Evolutionary conservation across 2,888 invertebrate species (phyloP).

Genomic region (Gymnocheta viridis): DNA sequence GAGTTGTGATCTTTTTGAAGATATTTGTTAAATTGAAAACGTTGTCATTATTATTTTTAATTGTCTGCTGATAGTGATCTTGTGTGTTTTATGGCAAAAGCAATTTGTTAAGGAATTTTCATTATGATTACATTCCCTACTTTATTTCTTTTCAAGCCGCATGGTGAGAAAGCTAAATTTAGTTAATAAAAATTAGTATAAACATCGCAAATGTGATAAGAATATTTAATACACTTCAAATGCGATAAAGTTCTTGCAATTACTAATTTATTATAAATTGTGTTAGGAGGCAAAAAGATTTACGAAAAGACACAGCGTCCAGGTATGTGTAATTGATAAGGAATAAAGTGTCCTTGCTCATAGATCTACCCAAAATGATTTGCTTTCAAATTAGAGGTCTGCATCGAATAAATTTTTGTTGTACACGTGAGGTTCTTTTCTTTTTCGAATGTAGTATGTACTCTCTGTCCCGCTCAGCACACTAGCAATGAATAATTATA

Average conservation of each 20-base stretch:
- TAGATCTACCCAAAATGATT: too few relatives aligned
- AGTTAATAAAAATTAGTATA: background rate
- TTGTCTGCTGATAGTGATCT: slow-evolving; percentile 62
- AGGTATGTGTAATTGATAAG: too few relatives aligned
- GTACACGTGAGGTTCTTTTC: too few relatives aligned
- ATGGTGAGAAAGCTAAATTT: background rate
- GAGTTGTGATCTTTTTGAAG: slow-evolving; percentile 23
- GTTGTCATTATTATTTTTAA: slow-evolving; percentile 67
- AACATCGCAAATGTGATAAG: slow-evolving; percentile 16
- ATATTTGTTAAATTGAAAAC: slow-evolving; percentile 61
- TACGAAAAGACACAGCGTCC: too few relatives aligned
- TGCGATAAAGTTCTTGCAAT: background rate
- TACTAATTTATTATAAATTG: too few relatives aligned
- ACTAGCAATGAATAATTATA: too few relatives aligned
- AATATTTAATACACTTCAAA: slow-evolving; percentile 3
- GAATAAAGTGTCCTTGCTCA: too few relatives aligned
- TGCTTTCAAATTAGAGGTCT: too few relatives aligned
- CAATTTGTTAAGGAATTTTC: slow-evolving; percentile 58
- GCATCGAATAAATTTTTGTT: too few relatives aligned
- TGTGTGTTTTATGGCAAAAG: slow-evolving; percentile 59
- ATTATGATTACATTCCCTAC: background rate
- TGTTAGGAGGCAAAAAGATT: too few relatives aligned
- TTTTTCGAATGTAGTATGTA: too few relatives aligned
- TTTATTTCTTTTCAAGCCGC: background rate
- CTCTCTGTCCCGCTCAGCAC: too few relatives aligned